Evolutionary conservation across 2,797 vertebrate genomes (phyloP).

Genomic region (Chaunax sp.): DNA sequence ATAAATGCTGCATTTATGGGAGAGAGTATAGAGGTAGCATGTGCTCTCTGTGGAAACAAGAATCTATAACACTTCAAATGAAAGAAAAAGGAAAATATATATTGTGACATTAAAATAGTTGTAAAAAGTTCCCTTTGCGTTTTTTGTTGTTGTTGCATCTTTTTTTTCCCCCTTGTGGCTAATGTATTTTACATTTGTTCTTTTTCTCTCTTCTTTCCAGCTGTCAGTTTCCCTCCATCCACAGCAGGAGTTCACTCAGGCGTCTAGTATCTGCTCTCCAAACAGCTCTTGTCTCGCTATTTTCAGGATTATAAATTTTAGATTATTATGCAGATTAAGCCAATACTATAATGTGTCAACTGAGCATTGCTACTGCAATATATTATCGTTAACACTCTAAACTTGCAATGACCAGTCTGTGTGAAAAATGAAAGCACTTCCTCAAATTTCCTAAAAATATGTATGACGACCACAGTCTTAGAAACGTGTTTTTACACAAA

Average conservation of each 20-base stretch:
- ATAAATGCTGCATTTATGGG: background rate
- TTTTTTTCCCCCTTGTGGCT: background rate
- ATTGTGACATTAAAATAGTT: background rate
- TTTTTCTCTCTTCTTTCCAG: background rate
- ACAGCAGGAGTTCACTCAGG: conserved; percentile 13
- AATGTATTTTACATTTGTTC: background rate
- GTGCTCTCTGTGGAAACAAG: conserved; percentile 1
- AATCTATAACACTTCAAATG: background rate
- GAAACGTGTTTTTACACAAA: conserved; percentile 10
- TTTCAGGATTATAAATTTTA: conserved; percentile 36
- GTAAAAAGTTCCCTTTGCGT: background rate
- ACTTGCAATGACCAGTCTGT: conserved; percentile 12
- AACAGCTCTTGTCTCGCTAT: conserved; percentile 18
- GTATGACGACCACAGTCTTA: conserved; percentile 8
- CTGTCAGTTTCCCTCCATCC: conserved; percentile 1
- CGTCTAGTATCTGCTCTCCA: conserved; percentile 3
- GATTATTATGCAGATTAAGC: conserved; percentile 19
- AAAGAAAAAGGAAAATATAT: too few relatives aligned
- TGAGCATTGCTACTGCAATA: conserved; percentile 39
- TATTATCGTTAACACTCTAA: conserved; percentile 28
- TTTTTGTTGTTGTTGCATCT: background rate
- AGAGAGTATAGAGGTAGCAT: background rate
- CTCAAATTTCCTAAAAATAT: conserved; percentile 21
- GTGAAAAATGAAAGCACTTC: conserved; percentile 11
- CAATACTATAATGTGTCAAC: conserved; percentile 32